A percentile compares a stretch with the other conserved stretches of the same genome.
Conservation (phyloP, 2,797 vertebrate genomes). For the Falco rusticolus region DNA sequence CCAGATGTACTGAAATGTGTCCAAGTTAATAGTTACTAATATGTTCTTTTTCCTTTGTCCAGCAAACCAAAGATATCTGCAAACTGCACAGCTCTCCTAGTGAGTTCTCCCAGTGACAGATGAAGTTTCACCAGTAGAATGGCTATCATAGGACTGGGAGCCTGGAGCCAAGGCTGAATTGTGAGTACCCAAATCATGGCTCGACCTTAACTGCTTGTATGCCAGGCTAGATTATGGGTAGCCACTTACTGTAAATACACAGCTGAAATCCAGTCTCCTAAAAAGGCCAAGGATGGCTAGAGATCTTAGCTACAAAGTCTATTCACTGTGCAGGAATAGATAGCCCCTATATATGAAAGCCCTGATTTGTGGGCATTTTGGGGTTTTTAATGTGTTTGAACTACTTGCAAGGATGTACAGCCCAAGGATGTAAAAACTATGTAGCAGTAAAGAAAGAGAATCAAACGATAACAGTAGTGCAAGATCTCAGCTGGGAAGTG, state of each 20-base stretch:
- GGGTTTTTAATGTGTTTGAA: not conserved
- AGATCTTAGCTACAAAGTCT: not conserved
- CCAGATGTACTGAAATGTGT: not conserved
- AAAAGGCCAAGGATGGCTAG: not conserved
- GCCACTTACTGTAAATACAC: not conserved
- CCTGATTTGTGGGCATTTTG: not conserved
- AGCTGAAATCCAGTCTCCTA: not conserved
- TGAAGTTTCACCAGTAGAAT: not conserved
- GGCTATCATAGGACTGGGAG: not conserved
- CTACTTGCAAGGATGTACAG: not conserved
- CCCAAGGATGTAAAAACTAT: not conserved
- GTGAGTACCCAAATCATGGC: not conserved
- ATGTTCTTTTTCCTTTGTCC: not conserved
- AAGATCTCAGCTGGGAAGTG: not conserved
- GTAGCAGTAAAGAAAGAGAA: not conserved
- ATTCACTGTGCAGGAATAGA: not conserved
- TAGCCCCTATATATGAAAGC: not conserved
- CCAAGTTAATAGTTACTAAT: not conserved
- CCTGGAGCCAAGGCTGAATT: not conserved
- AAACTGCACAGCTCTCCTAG: not conserved
- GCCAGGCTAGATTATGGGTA: not conserved
- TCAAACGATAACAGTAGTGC: not conserved
- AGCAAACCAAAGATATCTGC: not conserved
- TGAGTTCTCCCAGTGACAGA: not conserved
- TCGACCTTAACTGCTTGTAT: not conserved